phyloP scores from a whole-genome alignment of 2,113 vertebrate species.

The Actenoides lindsayi region DNA sequence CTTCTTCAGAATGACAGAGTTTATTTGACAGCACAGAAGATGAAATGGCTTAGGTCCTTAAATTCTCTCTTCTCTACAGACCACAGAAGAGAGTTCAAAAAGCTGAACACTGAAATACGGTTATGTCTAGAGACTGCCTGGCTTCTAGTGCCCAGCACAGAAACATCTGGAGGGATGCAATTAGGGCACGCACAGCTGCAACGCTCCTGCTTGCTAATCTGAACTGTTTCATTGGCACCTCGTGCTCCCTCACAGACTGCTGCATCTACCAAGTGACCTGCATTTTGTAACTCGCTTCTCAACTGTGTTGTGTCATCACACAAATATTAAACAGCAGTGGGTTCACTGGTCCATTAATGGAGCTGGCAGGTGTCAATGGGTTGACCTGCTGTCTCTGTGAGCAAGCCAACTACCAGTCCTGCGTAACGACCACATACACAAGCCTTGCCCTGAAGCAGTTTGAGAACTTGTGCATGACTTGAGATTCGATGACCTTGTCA shows the following conservation, averaged over 20 bases:
- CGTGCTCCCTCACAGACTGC: background rate
- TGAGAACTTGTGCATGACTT: background rate
- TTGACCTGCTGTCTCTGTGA: background rate
- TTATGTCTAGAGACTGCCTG: background rate
- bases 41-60: conserved; percentile 15
- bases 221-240: background rate
- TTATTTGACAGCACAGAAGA: conserved; percentile 40
- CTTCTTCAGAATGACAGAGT: conserved; percentile 44
- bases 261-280: background rate
- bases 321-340: background rate
- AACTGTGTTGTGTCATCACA: background rate
- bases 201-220: background rate
- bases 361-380: background rate
- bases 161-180: conserved; percentile 35
- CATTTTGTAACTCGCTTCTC: background rate
- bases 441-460: background rate
- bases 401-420: background rate
- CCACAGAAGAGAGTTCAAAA: background rate
- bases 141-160: background rate
- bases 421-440: background rate
- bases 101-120: background rate
- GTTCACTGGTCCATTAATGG: background rate
- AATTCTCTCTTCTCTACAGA: conserved; percentile 8
- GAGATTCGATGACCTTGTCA: background rate
- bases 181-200: conserved; percentile 25